A percentile compares a stretch with the other conserved stretches of the same genome.
Evolutionary conservation across 2,797 vertebrate genomes (phyloP).

Genomic region (Molossus alvarezi): DNA sequence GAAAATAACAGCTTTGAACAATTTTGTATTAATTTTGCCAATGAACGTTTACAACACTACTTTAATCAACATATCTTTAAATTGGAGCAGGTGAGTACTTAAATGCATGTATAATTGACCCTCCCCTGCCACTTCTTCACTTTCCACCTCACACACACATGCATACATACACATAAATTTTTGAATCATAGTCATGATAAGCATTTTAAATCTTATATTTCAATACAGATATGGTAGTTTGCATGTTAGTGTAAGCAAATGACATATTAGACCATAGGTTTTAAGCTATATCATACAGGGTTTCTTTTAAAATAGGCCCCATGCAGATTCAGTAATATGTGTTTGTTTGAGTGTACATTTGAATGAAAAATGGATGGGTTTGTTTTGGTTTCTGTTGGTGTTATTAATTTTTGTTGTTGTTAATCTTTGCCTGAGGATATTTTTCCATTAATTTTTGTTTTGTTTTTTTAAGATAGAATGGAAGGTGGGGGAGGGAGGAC

Average conservation of each 20-base stretch:
- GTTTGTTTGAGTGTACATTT: background rate
- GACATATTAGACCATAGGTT: slow-evolving; percentile 15
- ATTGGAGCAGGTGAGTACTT: slow-evolving; percentile 95
- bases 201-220: slow-evolving; percentile 66
- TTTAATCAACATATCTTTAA: slow-evolving; percentile 99
- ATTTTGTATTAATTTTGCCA: slow-evolving; percentile 99
- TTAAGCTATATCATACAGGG: background rate
- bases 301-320: background rate
- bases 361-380: background rate
- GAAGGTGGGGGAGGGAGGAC: no score
- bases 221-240: background rate
- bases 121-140: background rate
- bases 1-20: slow-evolving; percentile 99
- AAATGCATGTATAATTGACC: background rate
- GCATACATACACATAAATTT: background rate
- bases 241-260: slow-evolving; percentile 37
- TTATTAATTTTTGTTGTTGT: slow-evolving; percentile 19
- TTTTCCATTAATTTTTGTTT: no score
- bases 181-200: slow-evolving; percentile 35
- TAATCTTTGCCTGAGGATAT: no score
- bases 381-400: background rate
- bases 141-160: background rate
- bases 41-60: slow-evolving; percentile 98
- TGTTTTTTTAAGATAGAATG: no score
- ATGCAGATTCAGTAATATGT: background rate